These are phyloP conservation scores for Drosophila orena DNA, from an alignment of 1,140 invertebrate genomes.

Conservation along the genomic window DNA sequence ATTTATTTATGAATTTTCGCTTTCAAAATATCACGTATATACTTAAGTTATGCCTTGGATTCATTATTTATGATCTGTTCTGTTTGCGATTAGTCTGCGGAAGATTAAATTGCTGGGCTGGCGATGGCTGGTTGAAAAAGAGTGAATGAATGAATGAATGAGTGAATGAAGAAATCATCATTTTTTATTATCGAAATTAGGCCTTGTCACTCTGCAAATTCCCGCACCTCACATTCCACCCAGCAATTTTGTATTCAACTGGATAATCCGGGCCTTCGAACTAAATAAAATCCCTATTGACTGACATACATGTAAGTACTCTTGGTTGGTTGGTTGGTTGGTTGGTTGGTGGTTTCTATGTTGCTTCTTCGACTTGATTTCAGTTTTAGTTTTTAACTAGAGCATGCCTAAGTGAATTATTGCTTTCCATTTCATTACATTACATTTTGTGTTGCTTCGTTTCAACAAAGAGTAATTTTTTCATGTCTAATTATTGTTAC, in stretches of 20 bases:
- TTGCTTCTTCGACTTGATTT: conserved; percentile 51
- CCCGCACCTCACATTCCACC: not conserved
- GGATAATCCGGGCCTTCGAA: conserved; percentile 3
- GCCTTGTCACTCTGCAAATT: not conserved
- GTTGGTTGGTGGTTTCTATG: conserved; percentile 59
- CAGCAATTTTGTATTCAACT: conserved; percentile 31
- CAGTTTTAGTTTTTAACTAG: conserved; percentile 70
- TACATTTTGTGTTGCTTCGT: conserved; percentile 41
- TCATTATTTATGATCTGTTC: conserved; percentile 65
- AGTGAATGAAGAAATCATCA: conserved; percentile 21
- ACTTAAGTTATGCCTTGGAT: conserved; percentile 84
- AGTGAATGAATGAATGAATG: conserved; percentile 31
- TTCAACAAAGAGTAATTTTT: conserved; percentile 46
- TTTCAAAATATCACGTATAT: conserved; percentile 83
- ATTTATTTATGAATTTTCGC: conserved; percentile 83
- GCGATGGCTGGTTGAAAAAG: conserved; percentile 36
- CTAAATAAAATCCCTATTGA: conserved; percentile 54
- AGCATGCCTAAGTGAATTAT: conserved; percentile 74
- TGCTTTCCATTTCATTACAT: conserved; percentile 76
- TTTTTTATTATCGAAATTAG: conserved; percentile 23
- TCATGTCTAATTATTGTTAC: conserved; percentile 76
- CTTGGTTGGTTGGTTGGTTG: conserved; percentile 49
- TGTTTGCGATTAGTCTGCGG: conserved; percentile 45
- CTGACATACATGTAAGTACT: conserved; percentile 49
- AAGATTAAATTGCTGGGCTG: conserved; percentile 65